phyloP scores from a whole-genome alignment of 92 coral and sea anemone species.

The Phenganax subtilis region DNA sequence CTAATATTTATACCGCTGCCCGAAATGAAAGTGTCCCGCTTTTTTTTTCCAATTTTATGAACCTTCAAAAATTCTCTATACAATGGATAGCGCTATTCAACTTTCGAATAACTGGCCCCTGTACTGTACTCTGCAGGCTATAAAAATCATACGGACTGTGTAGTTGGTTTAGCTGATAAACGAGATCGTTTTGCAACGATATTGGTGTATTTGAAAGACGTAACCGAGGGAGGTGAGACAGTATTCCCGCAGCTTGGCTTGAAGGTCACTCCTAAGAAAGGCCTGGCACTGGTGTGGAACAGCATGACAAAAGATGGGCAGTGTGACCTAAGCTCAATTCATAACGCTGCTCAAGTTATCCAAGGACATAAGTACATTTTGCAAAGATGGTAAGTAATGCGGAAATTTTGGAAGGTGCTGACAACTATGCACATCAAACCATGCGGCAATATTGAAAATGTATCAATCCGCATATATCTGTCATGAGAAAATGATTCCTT shows the following conservation, averaged over 20 bases:
- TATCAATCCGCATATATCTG: too few species aligned
- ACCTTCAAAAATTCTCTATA: neutral
- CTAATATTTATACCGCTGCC: neutral
- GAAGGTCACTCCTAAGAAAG: slow-evolving; percentile 87
- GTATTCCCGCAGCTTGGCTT: slow-evolving; percentile 81
- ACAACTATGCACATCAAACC: too few species aligned
- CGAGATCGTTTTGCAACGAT: slow-evolving; percentile 90
- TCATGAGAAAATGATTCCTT: too few species aligned
- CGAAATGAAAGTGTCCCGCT: neutral
- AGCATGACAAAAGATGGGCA: slow-evolving; percentile 76
- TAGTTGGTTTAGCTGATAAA: slow-evolving; percentile 59
- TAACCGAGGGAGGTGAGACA: slow-evolving; percentile 84
- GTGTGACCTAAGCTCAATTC: slow-evolving; percentile 82
- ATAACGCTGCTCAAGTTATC: slow-evolving; percentile 79
- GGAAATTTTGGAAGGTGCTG: neutral
- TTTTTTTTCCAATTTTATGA: neutral
- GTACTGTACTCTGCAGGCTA: slow-evolving; percentile 55
- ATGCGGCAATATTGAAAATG: too few species aligned
- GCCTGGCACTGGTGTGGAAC: slow-evolving; percentile 95
- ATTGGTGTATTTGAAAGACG: slow-evolving; percentile 83
- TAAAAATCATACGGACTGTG: slow-evolving; percentile 94
- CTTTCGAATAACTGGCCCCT: neutral
- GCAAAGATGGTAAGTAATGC: slow-evolving; percentile 74
- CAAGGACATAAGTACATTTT: slow-evolving; percentile 86
- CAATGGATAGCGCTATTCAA: neutral